Evolutionary conservation across 2,888 invertebrate species (phyloP), one percentile per base, ranked within the genome.

Genomic region (Tryphoninae sp.): DNA sequence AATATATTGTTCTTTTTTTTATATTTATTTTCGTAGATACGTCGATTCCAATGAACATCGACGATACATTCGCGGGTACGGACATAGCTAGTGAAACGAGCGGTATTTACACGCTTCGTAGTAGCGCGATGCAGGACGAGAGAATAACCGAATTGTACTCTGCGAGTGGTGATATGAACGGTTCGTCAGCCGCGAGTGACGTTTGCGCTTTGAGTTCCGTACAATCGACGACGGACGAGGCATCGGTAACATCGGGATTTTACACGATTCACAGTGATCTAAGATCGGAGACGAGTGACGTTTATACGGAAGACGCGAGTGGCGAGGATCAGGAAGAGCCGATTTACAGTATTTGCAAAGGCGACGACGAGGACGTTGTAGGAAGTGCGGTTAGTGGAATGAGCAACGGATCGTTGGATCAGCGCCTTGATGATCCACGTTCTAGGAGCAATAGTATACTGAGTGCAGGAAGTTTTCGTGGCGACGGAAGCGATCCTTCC

Each of bases 401-500:
- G 67, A 74, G 78, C 8, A 86, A 74, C 11, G 84, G 84, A 0
- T 72, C 83, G 7, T 45, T 88, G 51, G 82, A 86, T 72, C 85
- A 85, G 33, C 86, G 86, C 23, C 81, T 88, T 8, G 83, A 84
- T 1, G 89, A 91, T 40, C 78, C 88, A 0, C 85, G 91, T 45
- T 91, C 92, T 0, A 86, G 92, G 2, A 95, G 96, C 55, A 96
- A 96, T 89, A 97, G 97, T 1, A 95, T 96, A 86, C 94, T 96
- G 0, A 97, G 97, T 90, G 95, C 95, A n/a, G 95, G 94, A 23
- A 97, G 97, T 68, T 97, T 97, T 90, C 95, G 96, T 65, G 97
- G 97, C 2, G 97, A 97, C 88, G 97, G 97, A n/a, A 97, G 97
- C 89, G 97, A 97, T 91, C 97, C 97, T 2, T 96, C 97, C 0